Base-by-base conservation (phyloP, 1,140 invertebrate species). In the Micrasema longulum region DNA sequence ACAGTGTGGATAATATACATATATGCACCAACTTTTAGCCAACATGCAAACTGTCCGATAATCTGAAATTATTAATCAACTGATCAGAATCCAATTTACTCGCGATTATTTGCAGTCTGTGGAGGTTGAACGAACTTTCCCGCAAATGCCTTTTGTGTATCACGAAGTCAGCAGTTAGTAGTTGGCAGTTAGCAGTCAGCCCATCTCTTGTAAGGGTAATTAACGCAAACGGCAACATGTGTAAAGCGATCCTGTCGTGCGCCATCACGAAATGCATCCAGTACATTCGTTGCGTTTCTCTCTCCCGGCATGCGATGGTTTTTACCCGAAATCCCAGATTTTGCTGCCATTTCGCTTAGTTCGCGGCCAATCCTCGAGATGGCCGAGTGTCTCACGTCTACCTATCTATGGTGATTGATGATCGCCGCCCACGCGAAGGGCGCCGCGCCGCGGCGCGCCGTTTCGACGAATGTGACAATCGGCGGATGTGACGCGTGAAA, bases 211-310 rank as follows among this genome's bases (percentile, higher is more conserved):
- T n/a, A 35, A 22, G 38, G 57, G 20, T 36, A 64, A 64, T 64
- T 64, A 64, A 14, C 20, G 26, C 60, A 9, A 41, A 12, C 20
- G 2, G 14, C 50, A 26, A 22, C 53, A 64, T 64, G 43, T 64
- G 60, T 41, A 31, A 12, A 47, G 22, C 23, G 41, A 22, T 47
- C 43, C 60, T 48, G 60, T 64, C 43, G 60, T 48, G 38, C 53
- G 53, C 41, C 43, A 64, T 45, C 60, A 64, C 60, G 60, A 14
- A 47, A 64, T 64, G 60, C 43, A 64, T 16, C 41, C 60, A 64
- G 60, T 31, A 41, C 41, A 45, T 64, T 64, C 31, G 60, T 64
- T 64, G 60, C 60, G 60, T 64, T 64, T 64, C 36, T 22, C 47
- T 20, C 23, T 23, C 43, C 11, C 41, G 22, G 38, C 43, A 47